Conservation (phyloP, 1,140 invertebrate genomes). For the Diachasmimorpha longicaudata region DNA sequence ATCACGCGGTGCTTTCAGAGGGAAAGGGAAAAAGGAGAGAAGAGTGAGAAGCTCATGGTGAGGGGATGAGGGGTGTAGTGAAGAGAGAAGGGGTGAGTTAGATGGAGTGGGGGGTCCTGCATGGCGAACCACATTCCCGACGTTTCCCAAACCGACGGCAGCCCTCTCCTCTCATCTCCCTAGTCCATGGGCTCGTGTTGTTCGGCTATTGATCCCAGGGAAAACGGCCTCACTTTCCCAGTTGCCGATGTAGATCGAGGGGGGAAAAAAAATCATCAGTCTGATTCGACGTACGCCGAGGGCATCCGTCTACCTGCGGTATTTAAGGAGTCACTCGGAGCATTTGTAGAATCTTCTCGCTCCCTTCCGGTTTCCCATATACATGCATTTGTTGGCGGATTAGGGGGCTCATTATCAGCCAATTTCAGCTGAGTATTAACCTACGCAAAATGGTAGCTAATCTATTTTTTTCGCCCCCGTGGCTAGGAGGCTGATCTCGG, state of each 20-base stretch:
- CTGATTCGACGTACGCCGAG: background rate
- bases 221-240: conserved; percentile 17
- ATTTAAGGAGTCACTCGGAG: background rate
- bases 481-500: too few species aligned
- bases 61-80: background rate
- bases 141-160: conserved; percentile 34
- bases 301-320: background rate
- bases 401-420: too few species aligned
- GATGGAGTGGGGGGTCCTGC: conserved; percentile 11
- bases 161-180: background rate
- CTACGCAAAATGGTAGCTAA: too few species aligned
- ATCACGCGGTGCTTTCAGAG: conserved; percentile 1
- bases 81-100: background rate
- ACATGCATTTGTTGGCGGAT: too few species aligned
- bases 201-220: conserved; percentile 36
- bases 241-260: background rate
- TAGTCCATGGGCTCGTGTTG: conserved; percentile 16
- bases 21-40: background rate
- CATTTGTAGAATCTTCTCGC: too few species aligned
- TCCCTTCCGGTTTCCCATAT: too few species aligned
- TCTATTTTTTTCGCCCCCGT: too few species aligned
- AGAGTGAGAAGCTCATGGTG: background rate
- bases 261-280: conserved; percentile 7
- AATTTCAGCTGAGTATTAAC: too few species aligned
- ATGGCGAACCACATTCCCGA: conserved; percentile 36